Evolutionary conservation across 2,113 vertebrate species (phyloP).

Genomic region (Equus quagga): DNA sequence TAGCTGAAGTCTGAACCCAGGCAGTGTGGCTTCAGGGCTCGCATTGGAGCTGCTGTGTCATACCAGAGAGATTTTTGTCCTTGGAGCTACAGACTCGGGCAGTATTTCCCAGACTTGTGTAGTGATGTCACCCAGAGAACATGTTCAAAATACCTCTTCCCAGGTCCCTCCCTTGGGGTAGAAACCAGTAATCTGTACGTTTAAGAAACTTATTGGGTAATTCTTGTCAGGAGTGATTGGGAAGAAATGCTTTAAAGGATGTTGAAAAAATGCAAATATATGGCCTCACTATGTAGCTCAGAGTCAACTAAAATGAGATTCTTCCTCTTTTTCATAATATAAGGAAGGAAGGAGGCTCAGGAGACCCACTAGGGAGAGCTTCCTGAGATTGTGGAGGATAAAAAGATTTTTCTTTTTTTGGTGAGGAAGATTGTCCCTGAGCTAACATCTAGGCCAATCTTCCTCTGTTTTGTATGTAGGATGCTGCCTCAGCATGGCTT

Average conservation of each 20-base stretch:
- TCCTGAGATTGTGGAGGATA: neutral
- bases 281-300: neutral
- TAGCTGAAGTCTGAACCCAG: neutral
- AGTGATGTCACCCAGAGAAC: neutral
- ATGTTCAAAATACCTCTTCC: neutral
- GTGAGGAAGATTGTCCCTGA: too few relatives aligned
- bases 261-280: neutral
- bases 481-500: too few relatives aligned
- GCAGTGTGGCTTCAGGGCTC: neutral
- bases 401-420: too few relatives aligned
- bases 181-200: neutral
- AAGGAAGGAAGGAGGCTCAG: neutral
- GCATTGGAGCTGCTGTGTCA: neutral
- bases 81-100: neutral
- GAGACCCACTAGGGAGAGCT: neutral
- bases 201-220: neutral
- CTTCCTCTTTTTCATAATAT: neutral
- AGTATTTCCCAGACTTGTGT: neutral
- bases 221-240: neutral
- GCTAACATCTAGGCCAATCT: too few relatives aligned
- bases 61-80: neutral
- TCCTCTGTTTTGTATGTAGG: too few relatives aligned
- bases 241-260: neutral
- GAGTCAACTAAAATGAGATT: neutral
- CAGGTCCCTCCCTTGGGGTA: neutral